Evolutionary conservation across 2,888 invertebrate genomes (phyloP).

Genomic region (Cybosia mesomella): DNA sequence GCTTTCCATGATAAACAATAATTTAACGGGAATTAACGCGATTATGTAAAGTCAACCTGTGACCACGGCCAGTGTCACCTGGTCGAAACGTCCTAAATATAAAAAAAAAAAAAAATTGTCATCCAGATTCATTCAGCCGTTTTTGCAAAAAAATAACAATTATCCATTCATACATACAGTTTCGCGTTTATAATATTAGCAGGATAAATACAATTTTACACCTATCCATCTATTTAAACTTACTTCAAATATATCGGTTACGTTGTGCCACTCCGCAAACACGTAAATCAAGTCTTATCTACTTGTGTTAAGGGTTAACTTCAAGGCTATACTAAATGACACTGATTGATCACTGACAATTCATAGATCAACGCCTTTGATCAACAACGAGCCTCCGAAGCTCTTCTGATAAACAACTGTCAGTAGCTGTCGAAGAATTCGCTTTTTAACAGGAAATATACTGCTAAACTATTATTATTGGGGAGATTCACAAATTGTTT

Average conservation of each 20-base stretch:
- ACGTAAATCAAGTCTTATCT: constrained; percentile 32
- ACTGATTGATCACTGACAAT: constrained; percentile 46
- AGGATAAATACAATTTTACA: no score
- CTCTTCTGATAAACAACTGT: constrained; percentile 47
- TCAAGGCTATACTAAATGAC: constrained; percentile 46
- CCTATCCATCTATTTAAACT: not conserved
- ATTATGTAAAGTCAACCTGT: no score
- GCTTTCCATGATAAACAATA: no score
- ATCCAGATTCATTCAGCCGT: no score
- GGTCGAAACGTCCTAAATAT: no score
- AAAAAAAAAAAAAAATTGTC: no score
- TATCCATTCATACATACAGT: no score
- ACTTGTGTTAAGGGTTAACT: constrained; percentile 32
- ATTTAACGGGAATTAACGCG: no score
- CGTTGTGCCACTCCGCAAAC: constrained; percentile 16
- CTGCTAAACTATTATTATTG: constrained; percentile 11
- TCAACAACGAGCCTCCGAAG: constrained; percentile 32
- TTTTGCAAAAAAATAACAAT: no score
- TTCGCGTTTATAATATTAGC: no score
- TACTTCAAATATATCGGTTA: constrained; percentile 6
- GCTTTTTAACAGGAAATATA: constrained; percentile 41
- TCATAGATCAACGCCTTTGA: constrained; percentile 43
- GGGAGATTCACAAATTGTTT: constrained; percentile 16
- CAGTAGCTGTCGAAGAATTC: constrained; percentile 41
- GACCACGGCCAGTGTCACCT: no score